These are phyloP conservation scores for Clangula hyemalis DNA, from an alignment of 2,797 vertebrate species.

Conservation along the genomic window DNA sequence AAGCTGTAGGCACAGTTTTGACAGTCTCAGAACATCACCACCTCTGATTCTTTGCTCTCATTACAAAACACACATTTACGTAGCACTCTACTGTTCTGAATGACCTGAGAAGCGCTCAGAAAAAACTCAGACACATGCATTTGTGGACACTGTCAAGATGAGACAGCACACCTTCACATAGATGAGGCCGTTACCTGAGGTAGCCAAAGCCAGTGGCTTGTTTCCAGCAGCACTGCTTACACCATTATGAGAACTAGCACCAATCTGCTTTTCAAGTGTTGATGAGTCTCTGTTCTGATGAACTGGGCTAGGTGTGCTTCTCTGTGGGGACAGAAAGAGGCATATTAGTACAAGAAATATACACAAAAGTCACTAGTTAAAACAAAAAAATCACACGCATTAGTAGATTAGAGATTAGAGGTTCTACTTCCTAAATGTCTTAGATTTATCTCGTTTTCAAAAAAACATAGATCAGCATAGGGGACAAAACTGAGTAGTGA, in stretches of 20 bases:
- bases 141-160: background rate
- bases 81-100: background rate
- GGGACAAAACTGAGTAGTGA: background rate
- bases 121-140: fast-evolving
- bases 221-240: slow-evolving; percentile 78
- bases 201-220: slow-evolving; percentile 79
- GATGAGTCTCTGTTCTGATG: slow-evolving; percentile 83
- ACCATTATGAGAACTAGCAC: slow-evolving; percentile 82
- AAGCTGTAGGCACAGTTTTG: background rate
- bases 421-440: background rate
- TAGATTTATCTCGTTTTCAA: background rate
- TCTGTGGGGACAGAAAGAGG: slow-evolving; percentile 77
- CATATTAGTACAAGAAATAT: background rate
- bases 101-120: background rate
- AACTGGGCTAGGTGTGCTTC: slow-evolving; percentile 96
- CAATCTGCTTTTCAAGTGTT: slow-evolving; percentile 82
- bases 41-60: fast-evolving
- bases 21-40: background rate
- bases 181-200: slow-evolving; percentile 72
- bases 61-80: background rate
- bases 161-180: background rate
- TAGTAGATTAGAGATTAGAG: background rate
- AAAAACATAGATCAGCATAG: background rate
- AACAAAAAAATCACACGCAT: background rate
- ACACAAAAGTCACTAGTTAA: background rate